phyloP scores from a whole-genome alignment of 2,797 vertebrate genomes.

The Periophthalmus magnuspinnatus region DNA sequence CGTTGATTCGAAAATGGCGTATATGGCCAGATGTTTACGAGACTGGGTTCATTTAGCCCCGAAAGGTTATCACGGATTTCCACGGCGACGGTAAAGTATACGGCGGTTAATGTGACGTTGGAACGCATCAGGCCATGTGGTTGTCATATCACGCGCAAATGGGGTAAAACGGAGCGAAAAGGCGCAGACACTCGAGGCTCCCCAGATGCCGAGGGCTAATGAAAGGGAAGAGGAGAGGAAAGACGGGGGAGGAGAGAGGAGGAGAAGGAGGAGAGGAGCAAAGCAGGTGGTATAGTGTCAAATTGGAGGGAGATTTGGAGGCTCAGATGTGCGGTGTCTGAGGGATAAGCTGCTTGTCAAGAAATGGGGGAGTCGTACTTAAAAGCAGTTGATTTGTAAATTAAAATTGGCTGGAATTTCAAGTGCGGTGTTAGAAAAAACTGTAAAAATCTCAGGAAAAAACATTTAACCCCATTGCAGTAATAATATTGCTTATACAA shows the following conservation, averaged over 20 bases:
- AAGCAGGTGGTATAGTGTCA: slow-evolving; percentile 32
- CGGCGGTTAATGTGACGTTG: slow-evolving; percentile 39
- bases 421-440: not conserved
- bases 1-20: slow-evolving; percentile 19
- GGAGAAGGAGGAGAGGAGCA: slow-evolving; percentile 32
- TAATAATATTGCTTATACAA: no score
- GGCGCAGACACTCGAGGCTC: slow-evolving; percentile 38
- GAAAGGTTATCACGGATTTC: slow-evolving; percentile 44
- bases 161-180: slow-evolving; percentile 49
- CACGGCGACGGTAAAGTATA: slow-evolving; percentile 23
- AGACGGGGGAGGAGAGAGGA: not conserved
- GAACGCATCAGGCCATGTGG: slow-evolving; percentile 43
- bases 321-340: not conserved
- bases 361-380: not conserved
- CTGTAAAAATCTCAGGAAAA: no score
- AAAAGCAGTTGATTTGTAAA: not conserved
- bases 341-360: not conserved
- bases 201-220: slow-evolving; percentile 42
- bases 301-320: slow-evolving; percentile 26
- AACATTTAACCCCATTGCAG: no score
- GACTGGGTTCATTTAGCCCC: slow-evolving; percentile 23
- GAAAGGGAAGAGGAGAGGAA: slow-evolving; percentile 24
- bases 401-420: not conserved
- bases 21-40: slow-evolving; percentile 41
- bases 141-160: slow-evolving; percentile 55